Base-by-base conservation (phyloP, 2,797 vertebrate genomes). In the Notoglanidium macrostoma region DNA sequence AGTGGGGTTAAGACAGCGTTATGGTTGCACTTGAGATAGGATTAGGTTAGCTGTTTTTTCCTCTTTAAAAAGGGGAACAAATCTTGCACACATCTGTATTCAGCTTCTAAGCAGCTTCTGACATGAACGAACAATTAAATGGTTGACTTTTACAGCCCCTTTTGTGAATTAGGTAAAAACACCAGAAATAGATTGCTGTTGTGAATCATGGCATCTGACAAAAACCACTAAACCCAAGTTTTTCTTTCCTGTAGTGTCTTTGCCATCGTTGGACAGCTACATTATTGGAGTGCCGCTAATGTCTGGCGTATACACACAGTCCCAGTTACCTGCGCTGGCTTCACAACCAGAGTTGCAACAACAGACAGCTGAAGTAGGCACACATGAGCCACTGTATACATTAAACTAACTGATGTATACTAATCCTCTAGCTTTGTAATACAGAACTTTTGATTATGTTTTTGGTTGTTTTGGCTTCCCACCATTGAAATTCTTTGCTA, bases 261-360 rank as follows among this genome's bases (percentile, higher is more conserved):
- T 96, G 76, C 95, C 94, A 8, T 92, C 93, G 12, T 12, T 76
- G 68, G 94, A 95, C 72, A 92, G 89, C 70, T 96, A 93, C 67
- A 88, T 96, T 80, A 91, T 92, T 1, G 96, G 96, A 77, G n/a
- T 95, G 78, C 90, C 93, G 74, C 85, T 95, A 29, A 94, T 97
- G 94, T 94, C 92, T 0, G 91, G 92, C 1, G 40, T 92, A 59
- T 94, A 95, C 59, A 17, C 90, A 1, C 87, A 86, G 65, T 88
- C 85, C 61, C 90, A 91, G 55, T 89, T 92, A 9, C 89, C 87
- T 0, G 86, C 91, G 1, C 82, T 93, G 9, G 74, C 90, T 5
- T 85, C 77, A 5, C 79, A 90, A 68, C 94, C 94, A 9, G 93
- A 94, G 51, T 77, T 88, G 5, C 91, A 92, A 59, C 90, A 90